A percentile compares a stretch with the other conserved stretches of the same genome.
Conservation (phyloP, 2,113 vertebrate genomes). For the Cromileptes altivelis region DNA sequence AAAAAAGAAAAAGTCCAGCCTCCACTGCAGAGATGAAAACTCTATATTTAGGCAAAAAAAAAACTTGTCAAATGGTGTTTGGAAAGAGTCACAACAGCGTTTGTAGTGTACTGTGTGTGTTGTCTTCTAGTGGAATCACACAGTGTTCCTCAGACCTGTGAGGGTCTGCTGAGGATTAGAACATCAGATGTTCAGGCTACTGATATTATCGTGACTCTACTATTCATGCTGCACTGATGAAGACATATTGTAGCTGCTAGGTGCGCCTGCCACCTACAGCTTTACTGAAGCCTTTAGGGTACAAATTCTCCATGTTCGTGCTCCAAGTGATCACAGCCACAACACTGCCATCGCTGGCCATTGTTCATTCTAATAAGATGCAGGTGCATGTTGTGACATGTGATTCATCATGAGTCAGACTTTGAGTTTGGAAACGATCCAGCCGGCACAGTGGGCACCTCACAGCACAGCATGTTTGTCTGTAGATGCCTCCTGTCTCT, state of each 20-base stretch:
- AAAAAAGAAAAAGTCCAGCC: no score
- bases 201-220: neutral
- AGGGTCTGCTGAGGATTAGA: neutral
- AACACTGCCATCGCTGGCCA: neutral
- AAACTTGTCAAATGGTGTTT: no score
- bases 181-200: neutral
- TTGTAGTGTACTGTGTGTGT: no score
- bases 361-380: neutral
- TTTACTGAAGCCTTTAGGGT: conserved; percentile 3
- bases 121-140: no score
- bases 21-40: no score
- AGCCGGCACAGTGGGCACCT: neutral
- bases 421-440: conserved; percentile 4
- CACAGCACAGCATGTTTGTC: neutral
- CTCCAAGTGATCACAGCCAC: conserved; percentile 10
- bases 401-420: conserved; percentile 33
- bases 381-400: conserved; percentile 27
- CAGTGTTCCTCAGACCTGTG: neutral
- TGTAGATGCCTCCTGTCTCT: neutral
- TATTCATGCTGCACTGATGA: neutral
- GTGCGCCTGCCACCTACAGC: neutral
- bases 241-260: neutral
- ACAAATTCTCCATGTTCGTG: neutral
- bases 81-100: no score
- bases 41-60: no score